Conservation (phyloP, 2,113 vertebrate species). For the Nothobranchius furzeri region DNA sequence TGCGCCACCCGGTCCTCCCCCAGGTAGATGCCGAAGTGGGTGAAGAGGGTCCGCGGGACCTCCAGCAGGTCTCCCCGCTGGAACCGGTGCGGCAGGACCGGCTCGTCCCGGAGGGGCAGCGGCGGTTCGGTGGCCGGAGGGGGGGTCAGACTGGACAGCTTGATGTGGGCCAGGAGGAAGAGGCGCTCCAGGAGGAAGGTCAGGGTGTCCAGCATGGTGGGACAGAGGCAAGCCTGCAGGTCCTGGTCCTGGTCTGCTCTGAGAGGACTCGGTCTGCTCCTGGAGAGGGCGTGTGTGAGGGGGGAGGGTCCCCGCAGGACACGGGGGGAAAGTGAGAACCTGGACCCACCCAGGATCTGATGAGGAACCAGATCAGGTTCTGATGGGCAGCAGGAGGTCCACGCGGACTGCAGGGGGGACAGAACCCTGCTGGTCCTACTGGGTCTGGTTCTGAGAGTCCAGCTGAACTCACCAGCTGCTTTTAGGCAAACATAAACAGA, state of each 20-base stretch:
- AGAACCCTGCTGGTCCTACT: no score
- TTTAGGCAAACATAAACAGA: no score
- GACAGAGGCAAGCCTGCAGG: neutral
- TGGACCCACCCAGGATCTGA: no score
- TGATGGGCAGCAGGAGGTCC: no score
- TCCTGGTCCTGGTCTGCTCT: neutral
- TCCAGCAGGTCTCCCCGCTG: constrained; percentile 92
- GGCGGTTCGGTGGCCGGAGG: constrained; percentile 29
- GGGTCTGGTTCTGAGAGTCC: no score
- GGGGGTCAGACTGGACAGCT: constrained; percentile 67
- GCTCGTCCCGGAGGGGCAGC: constrained; percentile 24
- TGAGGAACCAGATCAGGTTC: no score
- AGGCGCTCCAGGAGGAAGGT: constrained; percentile 85
- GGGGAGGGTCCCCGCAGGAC: neutral
- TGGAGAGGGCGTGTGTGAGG: neutral
- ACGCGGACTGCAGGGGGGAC: no score
- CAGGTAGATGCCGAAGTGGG: constrained; percentile 95
- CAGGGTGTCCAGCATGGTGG: constrained; percentile 80
- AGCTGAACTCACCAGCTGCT: no score
- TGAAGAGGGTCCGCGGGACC: constrained; percentile 91
- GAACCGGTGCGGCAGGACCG: constrained; percentile 44
- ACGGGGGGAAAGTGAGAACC: no score
- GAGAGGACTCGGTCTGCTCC: neutral
- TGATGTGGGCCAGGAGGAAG: constrained; percentile 82
- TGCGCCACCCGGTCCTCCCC: constrained; percentile 92